phyloP scores from a whole-genome alignment of 1,140 invertebrate species.

The Drosophila prosaltans region DNA sequence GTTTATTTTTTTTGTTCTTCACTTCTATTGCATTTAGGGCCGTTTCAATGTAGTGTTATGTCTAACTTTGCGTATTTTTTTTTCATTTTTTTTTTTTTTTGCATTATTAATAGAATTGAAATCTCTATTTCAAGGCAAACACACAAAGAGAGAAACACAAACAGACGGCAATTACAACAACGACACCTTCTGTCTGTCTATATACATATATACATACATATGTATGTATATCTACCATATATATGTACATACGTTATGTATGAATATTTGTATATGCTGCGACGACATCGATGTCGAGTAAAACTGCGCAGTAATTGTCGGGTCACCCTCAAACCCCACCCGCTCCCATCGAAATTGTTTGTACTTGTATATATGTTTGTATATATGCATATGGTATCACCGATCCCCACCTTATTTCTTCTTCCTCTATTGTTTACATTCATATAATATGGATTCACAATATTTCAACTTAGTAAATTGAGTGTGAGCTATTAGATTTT shows the following conservation, averaged over 20 bases:
- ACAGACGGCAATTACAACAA: conserved; percentile 62
- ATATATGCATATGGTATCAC: background rate
- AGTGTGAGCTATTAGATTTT: background rate
- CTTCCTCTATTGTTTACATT: background rate
- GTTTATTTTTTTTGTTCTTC: conserved; percentile 35
- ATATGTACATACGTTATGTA: background rate
- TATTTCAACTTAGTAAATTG: background rate
- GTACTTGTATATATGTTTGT: background rate
- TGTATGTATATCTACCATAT: background rate
- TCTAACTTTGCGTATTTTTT: conserved; percentile 32
- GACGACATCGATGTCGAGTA: conserved; percentile 23
- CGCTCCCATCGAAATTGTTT: background rate
- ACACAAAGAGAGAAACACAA: conserved; percentile 56
- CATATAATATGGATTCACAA: background rate
- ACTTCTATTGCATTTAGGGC: conserved; percentile 52
- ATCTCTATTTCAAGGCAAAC: conserved; percentile 73
- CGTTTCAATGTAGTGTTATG: conserved; percentile 40
- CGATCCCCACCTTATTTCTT: background rate
- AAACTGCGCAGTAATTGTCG: conserved; percentile 73
- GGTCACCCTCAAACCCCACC: conserved; percentile 32
- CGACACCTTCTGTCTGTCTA: conserved; percentile 56
- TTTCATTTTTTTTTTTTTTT: conserved; percentile 22
- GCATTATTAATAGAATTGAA: conserved; percentile 76
- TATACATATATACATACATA: background rate
- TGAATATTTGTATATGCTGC: conserved; percentile 40